Conservation (phyloP, 2,113 vertebrate genomes). For the Odontesthes bonariensis region DNA sequence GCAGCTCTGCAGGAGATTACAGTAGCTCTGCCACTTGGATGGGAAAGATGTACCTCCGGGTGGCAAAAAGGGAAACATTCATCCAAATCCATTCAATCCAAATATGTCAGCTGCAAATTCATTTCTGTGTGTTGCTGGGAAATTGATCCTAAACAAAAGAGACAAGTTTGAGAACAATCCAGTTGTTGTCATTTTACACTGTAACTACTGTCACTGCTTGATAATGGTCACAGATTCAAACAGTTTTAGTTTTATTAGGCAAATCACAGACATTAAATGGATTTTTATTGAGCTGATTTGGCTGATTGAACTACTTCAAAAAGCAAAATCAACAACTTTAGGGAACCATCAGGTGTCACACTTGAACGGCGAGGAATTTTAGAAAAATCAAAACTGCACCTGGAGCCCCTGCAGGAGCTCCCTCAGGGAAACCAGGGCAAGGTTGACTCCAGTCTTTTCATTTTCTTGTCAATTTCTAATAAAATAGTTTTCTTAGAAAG, state of each 20-base stretch:
- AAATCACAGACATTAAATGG: no score
- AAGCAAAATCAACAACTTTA: not conserved
- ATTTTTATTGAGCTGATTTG: no score
- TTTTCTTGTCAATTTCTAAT: no score
- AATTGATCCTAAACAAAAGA: slow-evolving; percentile 10
- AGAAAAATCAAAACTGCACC: not conserved
- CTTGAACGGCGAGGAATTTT: not conserved
- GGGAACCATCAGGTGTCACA: no score
- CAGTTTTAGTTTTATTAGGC: no score
- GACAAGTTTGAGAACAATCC: not conserved
- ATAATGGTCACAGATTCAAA: no score
- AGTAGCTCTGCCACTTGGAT: not conserved
- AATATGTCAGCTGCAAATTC: not conserved
- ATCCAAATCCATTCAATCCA: no score
- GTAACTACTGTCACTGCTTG: no score
- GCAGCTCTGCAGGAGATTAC: not conserved
- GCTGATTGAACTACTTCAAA: not conserved
- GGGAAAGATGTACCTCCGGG: slow-evolving; percentile 33
- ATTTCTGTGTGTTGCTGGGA: not conserved
- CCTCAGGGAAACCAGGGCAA: no score
- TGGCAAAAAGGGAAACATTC: not conserved
- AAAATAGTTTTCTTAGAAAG: no score
- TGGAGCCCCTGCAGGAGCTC: not conserved
- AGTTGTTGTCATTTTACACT: not conserved
- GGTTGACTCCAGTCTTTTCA: no score